phyloP scores from a whole-genome alignment of 2,113 vertebrate species.

The Opisthocomus hoazin region DNA sequence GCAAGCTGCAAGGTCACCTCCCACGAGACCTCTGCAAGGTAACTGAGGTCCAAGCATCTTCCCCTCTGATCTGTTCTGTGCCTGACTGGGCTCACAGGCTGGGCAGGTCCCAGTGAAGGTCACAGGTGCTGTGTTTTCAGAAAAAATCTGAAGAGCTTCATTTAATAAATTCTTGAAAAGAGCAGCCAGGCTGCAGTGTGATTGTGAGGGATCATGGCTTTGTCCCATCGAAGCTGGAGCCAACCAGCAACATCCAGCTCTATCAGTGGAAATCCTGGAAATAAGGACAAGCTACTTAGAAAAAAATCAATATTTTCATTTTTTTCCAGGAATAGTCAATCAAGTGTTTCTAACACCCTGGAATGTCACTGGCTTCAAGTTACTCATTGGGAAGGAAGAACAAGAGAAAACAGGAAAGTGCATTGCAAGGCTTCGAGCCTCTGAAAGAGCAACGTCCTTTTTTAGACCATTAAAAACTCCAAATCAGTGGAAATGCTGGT shows the following conservation, averaged over 20 bases:
- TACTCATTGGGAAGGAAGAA: background rate
- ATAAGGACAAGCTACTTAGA: background rate
- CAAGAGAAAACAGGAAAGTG: background rate
- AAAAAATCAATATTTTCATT: background rate
- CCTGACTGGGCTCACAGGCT: background rate
- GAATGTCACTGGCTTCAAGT: background rate
- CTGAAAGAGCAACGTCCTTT: background rate
- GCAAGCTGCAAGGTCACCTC: background rate
- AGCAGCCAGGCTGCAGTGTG: background rate
- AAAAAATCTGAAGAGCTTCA: background rate
- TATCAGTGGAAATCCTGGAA: background rate
- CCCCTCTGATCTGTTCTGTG: background rate
- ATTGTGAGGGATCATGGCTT: background rate
- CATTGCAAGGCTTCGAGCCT: rapidly evolving
- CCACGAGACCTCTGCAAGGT: background rate
- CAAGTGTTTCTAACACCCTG: background rate
- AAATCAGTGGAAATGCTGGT: background rate
- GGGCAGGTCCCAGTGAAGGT: background rate
- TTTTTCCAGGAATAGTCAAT: background rate
- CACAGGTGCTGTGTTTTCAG: too few species aligned
- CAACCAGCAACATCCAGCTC: background rate
- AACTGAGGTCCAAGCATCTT: background rate
- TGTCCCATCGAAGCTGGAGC: background rate
- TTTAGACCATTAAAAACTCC: background rate
- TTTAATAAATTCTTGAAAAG: background rate